These are phyloP conservation scores for Drosophila lacicola DNA, from an alignment of 2,888 invertebrate species.

Conservation along the genomic window DNA sequence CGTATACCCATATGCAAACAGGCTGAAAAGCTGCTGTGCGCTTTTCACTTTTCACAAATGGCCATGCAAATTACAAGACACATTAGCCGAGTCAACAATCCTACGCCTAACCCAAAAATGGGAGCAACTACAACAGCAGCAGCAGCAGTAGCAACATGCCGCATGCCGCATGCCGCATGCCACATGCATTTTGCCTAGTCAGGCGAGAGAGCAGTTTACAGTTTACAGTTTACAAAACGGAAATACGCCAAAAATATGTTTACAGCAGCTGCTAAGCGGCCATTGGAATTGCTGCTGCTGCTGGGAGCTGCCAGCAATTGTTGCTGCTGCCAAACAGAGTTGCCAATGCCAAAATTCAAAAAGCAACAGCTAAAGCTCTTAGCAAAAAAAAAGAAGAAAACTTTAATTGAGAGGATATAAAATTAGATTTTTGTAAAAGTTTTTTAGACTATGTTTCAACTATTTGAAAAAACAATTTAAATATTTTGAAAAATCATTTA, in stretches of 20 bases:
- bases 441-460: too few relatives aligned
- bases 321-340: constrained; percentile 39
- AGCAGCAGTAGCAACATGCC: constrained; percentile 27
- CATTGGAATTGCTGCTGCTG: constrained; percentile 40
- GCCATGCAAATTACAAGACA: constrained; percentile 79
- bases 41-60: constrained; percentile 77
- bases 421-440: too few relatives aligned
- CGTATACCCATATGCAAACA: not conserved
- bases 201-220: constrained; percentile 48
- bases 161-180: constrained; percentile 39
- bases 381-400: not conserved
- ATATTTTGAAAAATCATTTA: too few relatives aligned
- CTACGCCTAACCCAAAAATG: constrained; percentile 75
- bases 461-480: too few relatives aligned
- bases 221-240: constrained; percentile 67
- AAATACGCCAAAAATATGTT: constrained; percentile 75
- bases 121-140: constrained; percentile 55
- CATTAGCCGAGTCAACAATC: constrained; percentile 72
- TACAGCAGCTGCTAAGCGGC: constrained; percentile 67
- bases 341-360: constrained; percentile 32
- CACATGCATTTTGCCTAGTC: constrained; percentile 33
- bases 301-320: constrained; percentile 13
- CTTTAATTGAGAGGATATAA: too few relatives aligned
- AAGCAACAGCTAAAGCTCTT: not conserved
- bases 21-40: constrained; percentile 46